Base-by-base conservation (phyloP, 2,797 vertebrate genomes). In the Hapalemur alaotrensis region DNA sequence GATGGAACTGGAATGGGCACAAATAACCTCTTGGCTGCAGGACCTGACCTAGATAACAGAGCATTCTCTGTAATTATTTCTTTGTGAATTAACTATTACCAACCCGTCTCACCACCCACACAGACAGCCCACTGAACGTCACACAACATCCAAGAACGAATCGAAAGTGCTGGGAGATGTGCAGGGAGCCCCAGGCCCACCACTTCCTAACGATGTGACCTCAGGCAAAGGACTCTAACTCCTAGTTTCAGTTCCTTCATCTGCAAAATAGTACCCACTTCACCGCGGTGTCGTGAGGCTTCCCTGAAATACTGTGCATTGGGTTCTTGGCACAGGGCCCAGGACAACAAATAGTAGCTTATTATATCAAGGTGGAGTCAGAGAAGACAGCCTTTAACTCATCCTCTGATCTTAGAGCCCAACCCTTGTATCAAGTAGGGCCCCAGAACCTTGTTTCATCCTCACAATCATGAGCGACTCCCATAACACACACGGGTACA, bases 31-130 rank as follows among this genome's bases (percentile, higher is more conserved):
- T 41, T 73, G 83, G 95, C 96, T 78, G 43, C 20, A 69, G 72
- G 69, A 84, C 50, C 93, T 96, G 94, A 96, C 92, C 95, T 92
- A 96, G 95, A 96, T 97, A 97, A 89, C 86, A 96, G 61, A 75
- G 86, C n/a, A 57, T 69, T 43, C 93, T 92, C 95, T 92, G 0
- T 95, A 92, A 97, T 96, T 85, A 96, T 81, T 78, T 90, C 93
- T 63, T 90, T 84, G 91, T 95, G 83, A 61, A 94, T 75, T 94
- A 87, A 90, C 72, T 43, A 72, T 65, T 48, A 25, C 65, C 2
- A 41, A 81, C 41, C 81, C 69, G 91, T 25, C 90, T 84, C 6
- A 9, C 88, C 72, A 75, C 76, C 92, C 93, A 95, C 93, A 88
- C 65, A 32, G 87, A 75, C 1, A 91, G 50, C 65, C 82, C 61